Evolutionary conservation across 35 echinoderm and acorn worm genomes (phyloP), one percentile per base, ranked within the genome.

Genomic region (Ptychodera flava): DNA sequence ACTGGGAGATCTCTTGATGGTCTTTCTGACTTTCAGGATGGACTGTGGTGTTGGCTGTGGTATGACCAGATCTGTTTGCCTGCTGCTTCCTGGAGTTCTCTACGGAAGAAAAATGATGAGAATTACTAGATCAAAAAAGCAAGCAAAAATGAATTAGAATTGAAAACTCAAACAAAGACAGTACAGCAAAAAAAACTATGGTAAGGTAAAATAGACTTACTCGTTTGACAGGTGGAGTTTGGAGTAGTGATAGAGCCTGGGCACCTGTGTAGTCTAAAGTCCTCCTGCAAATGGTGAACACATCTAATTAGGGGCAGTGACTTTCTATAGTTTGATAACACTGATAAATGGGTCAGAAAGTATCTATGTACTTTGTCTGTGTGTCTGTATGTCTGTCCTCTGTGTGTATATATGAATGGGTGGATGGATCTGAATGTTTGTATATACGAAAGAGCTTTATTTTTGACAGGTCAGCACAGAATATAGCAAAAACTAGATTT

Each of bases 201-300:
- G 2, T 1, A 35, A 16, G 32, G 32, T 34, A 12, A 52, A 76
- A 31, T 33, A 1, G 27, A 85, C 78, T 34, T 77, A 97, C 95
- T 89, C 79, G 88, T 77, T 90, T 93, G 0, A 93, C 80, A 1
- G 90, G 87, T 34, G 95, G 95, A 75, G 95, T 97, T 64, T 97
- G 95, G 52, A 97, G 82, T 32, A 97, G 79, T 36, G 92, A 90
- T n/a, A 97, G 79, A 1, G 87, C 90, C 1, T 89, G 84, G 45
- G 89, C 92, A 38, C 95, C 92, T 37, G 92, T 85, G 35, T 97
- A 97, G 52, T 97, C 89, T 52, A 89, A 22, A 82, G 83, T 90
- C 36, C 80, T 36, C 84, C 85, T 93, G 83, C 15, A 88, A 0
- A 64, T 12, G 45, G 45, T 64, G 45, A 64, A 64, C 22, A 64